These are phyloP conservation scores for Halyomorpha halys DNA, from an alignment of 1,140 invertebrate genomes.

Conservation along the genomic window DNA sequence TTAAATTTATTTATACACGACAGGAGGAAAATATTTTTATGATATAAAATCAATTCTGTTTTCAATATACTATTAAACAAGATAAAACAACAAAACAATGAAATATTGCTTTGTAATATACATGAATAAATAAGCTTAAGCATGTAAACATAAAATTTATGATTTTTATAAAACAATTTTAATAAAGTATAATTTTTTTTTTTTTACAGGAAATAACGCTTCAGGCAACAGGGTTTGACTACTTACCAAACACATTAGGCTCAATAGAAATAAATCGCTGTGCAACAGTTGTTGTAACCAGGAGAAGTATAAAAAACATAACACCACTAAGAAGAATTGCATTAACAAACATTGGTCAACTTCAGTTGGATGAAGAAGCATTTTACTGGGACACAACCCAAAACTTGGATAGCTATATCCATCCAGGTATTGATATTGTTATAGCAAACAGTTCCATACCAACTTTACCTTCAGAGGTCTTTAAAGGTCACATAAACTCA, in stretches of 20 bases:
- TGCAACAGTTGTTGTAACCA: neutral
- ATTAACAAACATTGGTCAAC: neutral
- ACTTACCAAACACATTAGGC: neutral
- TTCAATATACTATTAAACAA: too few species aligned
- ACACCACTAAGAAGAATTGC: neutral
- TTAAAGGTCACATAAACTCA: conserved; percentile 56
- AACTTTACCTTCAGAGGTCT: conserved; percentile 51
- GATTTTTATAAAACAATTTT: too few species aligned
- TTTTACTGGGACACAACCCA: conserved; percentile 28
- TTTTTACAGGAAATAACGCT: neutral
- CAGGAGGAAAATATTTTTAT: too few species aligned
- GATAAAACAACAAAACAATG: too few species aligned
- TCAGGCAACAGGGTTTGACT: neutral
- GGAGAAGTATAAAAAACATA: neutral
- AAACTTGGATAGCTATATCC: conserved; percentile 35
- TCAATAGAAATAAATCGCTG: neutral
- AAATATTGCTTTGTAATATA: too few species aligned
- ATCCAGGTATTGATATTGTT: conserved; percentile 33
- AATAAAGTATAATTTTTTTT: neutral
- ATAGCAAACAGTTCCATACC: conserved; percentile 41
- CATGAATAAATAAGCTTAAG: too few species aligned
- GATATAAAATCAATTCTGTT: too few species aligned
- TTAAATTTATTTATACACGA: too few species aligned
- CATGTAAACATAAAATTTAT: too few species aligned
- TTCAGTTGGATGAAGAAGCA: neutral